phyloP scores from a whole-genome alignment of 2,888 invertebrate species.

The Acanthosoma haemorrhoidale region DNA sequence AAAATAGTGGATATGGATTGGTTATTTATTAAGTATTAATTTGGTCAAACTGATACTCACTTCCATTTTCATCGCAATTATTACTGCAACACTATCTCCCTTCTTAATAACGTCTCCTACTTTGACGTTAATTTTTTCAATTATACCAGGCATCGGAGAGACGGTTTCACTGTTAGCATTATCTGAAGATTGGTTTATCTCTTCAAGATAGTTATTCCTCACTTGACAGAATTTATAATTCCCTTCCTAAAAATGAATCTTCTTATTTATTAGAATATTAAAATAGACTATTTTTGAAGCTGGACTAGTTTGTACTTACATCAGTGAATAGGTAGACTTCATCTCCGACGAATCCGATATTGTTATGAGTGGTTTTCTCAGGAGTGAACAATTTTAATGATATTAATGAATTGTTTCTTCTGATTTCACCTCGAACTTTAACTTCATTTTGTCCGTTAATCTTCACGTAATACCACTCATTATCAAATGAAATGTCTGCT shows the following conservation, averaged over 20 bases:
- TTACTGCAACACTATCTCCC: slow-evolving; percentile 86
- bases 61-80: slow-evolving; percentile 99
- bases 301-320: background rate
- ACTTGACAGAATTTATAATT: background rate
- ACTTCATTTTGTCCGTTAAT: background rate
- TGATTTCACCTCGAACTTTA: background rate
- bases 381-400: background rate
- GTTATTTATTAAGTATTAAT: background rate
- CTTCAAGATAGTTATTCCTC: background rate
- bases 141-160: slow-evolving; percentile 93
- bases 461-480: background rate
- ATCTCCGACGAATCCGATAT: slow-evolving; percentile 27
- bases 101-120: slow-evolving; percentile 74
- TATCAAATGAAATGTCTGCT: slow-evolving; percentile 18
- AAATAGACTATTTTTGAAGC: background rate
- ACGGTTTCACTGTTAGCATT: slow-evolving; percentile 51
- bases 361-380: background rate
- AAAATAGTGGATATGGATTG: too few species aligned
- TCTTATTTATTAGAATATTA: background rate
- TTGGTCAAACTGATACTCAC: slow-evolving; percentile 44
- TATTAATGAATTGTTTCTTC: background rate
- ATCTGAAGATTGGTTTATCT: background rate
- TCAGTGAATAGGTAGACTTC: slow-evolving; percentile 31
- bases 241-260: slow-evolving; percentile 17
- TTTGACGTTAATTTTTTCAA: slow-evolving; percentile 82